A percentile compares a stretch with the other conserved stretches of the same genome.
Evolutionary conservation across 2,113 vertebrate species (phyloP).

Genomic region (Enhydra lutris): DNA sequence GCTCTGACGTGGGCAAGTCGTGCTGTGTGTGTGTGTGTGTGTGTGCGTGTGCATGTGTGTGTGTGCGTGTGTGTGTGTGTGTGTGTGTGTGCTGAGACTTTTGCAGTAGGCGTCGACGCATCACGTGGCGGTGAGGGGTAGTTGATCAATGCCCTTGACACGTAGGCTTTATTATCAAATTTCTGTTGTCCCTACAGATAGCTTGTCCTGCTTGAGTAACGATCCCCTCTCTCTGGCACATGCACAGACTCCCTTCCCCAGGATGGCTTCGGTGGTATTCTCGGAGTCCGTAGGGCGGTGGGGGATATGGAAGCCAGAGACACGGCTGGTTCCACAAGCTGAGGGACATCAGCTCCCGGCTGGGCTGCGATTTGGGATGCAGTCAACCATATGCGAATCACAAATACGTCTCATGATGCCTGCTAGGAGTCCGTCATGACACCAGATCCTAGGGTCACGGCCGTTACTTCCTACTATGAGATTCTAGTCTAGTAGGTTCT

Average conservation of each 20-base stretch:
- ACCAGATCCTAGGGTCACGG: background rate
- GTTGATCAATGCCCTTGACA: accelerated
- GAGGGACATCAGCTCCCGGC: accelerated
- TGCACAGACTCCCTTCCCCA: too few relatives aligned
- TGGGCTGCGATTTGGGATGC: background rate
- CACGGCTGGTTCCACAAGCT: accelerated
- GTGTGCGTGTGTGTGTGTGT: accelerated
- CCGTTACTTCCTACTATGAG: accelerated
- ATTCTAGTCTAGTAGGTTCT: accelerated
- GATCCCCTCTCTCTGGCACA: background rate
- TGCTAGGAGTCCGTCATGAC: accelerated
- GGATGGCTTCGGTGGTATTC: accelerated
- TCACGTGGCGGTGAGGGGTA: accelerated
- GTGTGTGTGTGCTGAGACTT: background rate
- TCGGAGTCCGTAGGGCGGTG: accelerated
- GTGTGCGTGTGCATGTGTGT: accelerated
- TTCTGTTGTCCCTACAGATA: accelerated
- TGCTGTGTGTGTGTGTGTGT: accelerated
- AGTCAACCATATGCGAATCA: background rate
- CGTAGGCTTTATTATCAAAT: accelerated
- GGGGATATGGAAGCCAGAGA: accelerated
- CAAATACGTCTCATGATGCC: accelerated
- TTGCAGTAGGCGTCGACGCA: accelerated
- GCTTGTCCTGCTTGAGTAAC: background rate
- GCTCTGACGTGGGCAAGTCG: accelerated